These are phyloP conservation scores for Pangasius macronema DNA, from an alignment of 2,797 vertebrate species.

Conservation along the genomic window DNA sequence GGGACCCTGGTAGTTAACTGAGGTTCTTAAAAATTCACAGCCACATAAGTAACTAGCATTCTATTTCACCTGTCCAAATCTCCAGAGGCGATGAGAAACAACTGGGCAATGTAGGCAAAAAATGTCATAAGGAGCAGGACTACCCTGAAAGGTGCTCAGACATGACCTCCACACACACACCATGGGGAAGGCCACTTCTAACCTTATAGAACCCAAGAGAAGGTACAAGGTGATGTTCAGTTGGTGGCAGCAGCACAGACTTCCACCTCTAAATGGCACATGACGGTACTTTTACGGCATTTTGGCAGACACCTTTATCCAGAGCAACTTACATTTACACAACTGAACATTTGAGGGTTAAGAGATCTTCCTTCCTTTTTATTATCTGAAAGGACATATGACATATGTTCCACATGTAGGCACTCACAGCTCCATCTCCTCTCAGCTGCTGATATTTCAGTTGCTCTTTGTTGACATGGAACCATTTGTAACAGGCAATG, in stretches of 20 bases:
- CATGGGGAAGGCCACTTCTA: background rate
- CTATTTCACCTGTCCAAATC: background rate
- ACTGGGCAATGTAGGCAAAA: too few relatives aligned
- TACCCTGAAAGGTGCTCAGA: background rate
- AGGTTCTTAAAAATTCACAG: background rate
- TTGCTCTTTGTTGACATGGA: constrained; percentile 59
- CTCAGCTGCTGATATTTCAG: constrained; percentile 52
- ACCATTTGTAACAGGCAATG: constrained; percentile 36
- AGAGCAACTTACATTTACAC: too few relatives aligned
- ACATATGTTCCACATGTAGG: constrained; percentile 35
- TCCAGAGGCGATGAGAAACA: background rate
- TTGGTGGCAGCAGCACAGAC: background rate
- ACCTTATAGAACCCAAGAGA: background rate
- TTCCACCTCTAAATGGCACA: background rate
- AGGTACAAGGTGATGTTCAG: background rate
- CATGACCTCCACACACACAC: background rate
- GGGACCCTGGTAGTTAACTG: background rate
- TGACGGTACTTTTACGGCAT: too few relatives aligned
- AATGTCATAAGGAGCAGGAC: constrained; percentile 8
- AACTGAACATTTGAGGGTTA: too few relatives aligned
- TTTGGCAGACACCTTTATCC: too few relatives aligned
- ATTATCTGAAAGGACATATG: constrained; percentile 22
- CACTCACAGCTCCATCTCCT: constrained; percentile 39
- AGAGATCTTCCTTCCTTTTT: constrained; percentile 29
- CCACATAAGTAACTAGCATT: background rate